These are phyloP conservation scores for Adrianichthys oophorus DNA, from an alignment of 2,797 vertebrate species.

Conservation along the genomic window DNA sequence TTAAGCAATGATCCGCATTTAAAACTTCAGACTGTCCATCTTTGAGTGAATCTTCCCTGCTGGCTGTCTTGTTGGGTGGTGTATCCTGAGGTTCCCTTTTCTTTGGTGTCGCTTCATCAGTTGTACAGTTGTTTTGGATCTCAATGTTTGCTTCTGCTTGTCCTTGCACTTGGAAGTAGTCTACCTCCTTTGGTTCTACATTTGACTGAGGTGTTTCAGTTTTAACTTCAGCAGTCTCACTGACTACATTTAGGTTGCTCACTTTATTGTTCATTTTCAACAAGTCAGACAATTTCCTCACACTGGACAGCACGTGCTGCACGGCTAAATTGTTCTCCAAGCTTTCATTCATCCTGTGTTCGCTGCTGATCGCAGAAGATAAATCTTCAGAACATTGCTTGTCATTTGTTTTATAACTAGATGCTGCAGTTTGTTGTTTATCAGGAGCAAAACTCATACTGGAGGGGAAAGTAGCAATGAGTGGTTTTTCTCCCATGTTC, in stretches of 20 bases:
- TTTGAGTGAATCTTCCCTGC: conserved; percentile 20
- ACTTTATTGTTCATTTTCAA: conserved; percentile 32
- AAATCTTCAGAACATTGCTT: conserved; percentile 14
- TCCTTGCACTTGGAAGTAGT: conserved; percentile 72
- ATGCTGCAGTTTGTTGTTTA: conserved; percentile 16
- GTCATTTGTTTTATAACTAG: conserved; percentile 11
- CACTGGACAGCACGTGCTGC: conserved; percentile 39
- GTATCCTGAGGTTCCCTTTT: conserved; percentile 19
- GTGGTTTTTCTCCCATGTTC: conserved; percentile 19
- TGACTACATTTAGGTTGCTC: conserved; percentile 12
- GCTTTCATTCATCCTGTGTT: conserved; percentile 18
- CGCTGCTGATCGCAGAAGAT: conserved; percentile 9
- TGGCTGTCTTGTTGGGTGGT: conserved; percentile 23
- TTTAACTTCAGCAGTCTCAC: conserved; percentile 12
- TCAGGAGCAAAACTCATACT: conserved; percentile 10
- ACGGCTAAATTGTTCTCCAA: conserved; percentile 28
- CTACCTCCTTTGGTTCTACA: conserved; percentile 30
- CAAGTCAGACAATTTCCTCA: conserved; percentile 40
- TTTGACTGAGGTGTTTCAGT: conserved; percentile 26
- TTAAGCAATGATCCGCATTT: conserved; percentile 35
- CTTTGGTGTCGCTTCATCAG: conserved; percentile 19
- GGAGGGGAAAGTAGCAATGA: conserved; percentile 3
- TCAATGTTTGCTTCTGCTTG: conserved; percentile 23
- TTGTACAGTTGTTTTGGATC: background rate
- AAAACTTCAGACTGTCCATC: conserved; percentile 29